Evolutionary conservation across 2,888 invertebrate species (phyloP), one percentile per base, ranked within the genome.

Genomic region (Keiferia lycopersicella): DNA sequence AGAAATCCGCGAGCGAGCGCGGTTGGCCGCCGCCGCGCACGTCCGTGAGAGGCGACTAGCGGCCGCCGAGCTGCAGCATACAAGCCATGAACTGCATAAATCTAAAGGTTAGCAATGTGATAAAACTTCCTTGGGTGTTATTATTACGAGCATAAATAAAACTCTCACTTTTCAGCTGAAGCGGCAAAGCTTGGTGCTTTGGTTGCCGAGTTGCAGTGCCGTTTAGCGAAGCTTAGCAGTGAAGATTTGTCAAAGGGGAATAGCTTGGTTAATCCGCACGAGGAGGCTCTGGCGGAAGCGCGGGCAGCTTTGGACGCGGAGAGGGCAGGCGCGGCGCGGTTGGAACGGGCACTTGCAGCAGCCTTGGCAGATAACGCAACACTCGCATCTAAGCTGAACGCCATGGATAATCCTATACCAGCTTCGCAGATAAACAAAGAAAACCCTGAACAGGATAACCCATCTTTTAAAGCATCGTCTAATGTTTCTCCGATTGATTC

Each of bases 21-120:
- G 90, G 0, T 73, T 91, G n/a, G 91, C 91, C 0, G 90, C 89
- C 45, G 85, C 87, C 0, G 90, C 89, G 18, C 87, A 90, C 63
- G 80, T 83, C n/a, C 80, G 91, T 3, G 90, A 89, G 62, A 70
- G 86, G n/a, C 82, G 86, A 4, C 78, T 87, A n/a, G 77, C 83
- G 1, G 75, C 82, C 10, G 83, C 80, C 0, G 91, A 91, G 63
- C 72, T 87, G 65, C 83, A 82, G 45, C 87, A 88, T 64, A 78
- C 82, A 0, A 67, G 72, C 0, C 71, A 71, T n/a, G 87, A 90
- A 69, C 73, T 91, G n/a, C 75, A 73, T 1, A 61, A 68, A 41
- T 86, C 91, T 71, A 85, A 86, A 68, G 75, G 91, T 89, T 8
- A 26, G 7, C 22, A 30, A 56, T 22, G 10, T 51, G 4, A 12